Conservation (phyloP, 2,888 invertebrate genomes). For the Drosophila kambysellisi region DNA sequence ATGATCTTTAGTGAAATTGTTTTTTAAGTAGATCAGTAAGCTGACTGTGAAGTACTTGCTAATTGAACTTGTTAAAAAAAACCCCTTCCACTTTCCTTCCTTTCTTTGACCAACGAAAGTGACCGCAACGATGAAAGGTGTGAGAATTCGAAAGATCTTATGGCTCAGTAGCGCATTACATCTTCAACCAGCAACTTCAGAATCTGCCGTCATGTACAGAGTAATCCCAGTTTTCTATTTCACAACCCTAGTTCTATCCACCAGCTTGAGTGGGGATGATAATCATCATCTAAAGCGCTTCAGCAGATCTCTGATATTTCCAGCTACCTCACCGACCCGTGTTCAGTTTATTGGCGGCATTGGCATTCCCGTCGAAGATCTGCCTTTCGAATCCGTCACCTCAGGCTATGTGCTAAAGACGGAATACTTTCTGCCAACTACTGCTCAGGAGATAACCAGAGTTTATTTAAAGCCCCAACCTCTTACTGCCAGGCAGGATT, state of each 20-base stretch:
- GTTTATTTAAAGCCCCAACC: constrained; percentile 77
- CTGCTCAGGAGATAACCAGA: constrained; percentile 73
- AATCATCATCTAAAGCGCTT: constrained; percentile 45
- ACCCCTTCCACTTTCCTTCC: not conserved
- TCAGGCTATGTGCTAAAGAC: constrained; percentile 83
- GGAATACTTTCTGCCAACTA: constrained; percentile 82
- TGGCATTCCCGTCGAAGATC: constrained; percentile 82
- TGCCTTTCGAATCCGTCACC: constrained; percentile 81
- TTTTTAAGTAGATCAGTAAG: constrained; percentile 49
- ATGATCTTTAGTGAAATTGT: constrained; percentile 51
- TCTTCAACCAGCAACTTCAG: constrained; percentile 23
- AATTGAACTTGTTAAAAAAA: constrained; percentile 57
- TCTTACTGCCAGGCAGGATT: constrained; percentile 58
- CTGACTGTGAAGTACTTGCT: constrained; percentile 51
- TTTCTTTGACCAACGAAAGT: constrained; percentile 49
- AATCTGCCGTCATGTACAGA: constrained; percentile 29
- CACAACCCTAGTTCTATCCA: constrained; percentile 4
- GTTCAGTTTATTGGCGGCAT: constrained; percentile 84
- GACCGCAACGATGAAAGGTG: constrained; percentile 23
- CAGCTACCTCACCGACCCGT: constrained; percentile 83
- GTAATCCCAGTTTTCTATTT: constrained; percentile 1
- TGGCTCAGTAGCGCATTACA: constrained; percentile 47
- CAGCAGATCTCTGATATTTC: constrained; percentile 75
- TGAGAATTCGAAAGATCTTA: constrained; percentile 11
- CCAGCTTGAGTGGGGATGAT: not conserved